Conservation (phyloP, 1,140 invertebrate genomes). For the Achatina immaculata region DNA sequence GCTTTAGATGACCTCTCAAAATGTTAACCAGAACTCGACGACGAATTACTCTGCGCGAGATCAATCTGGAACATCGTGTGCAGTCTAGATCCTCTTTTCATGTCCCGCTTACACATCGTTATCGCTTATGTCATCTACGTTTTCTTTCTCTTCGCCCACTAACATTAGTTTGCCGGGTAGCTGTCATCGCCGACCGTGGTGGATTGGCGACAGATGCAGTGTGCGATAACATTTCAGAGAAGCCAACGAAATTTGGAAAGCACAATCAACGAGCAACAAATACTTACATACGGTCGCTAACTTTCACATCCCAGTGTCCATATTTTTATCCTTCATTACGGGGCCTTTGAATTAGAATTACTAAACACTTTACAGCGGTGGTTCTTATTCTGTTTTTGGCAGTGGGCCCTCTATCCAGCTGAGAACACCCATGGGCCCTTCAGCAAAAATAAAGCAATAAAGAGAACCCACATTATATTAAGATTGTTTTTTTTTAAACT, state of each 20-base stretch:
- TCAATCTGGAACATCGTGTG: background rate
- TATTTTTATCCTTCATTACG: background rate
- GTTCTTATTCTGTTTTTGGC: too few relatives aligned
- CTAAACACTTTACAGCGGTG: too few relatives aligned
- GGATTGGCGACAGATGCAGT: background rate
- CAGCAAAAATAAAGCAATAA: too few relatives aligned
- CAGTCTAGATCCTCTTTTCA: background rate
- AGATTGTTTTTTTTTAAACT: too few relatives aligned
- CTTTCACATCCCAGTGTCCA: background rate
- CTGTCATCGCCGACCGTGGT: background rate
- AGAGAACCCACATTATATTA: too few relatives aligned
- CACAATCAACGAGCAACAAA: background rate
- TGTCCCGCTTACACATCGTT: background rate
- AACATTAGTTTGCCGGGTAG: background rate
- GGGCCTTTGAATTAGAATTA: background rate
- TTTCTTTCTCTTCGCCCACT: background rate
- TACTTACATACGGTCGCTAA: background rate
- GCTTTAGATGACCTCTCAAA: background rate
- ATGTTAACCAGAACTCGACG: too few relatives aligned
- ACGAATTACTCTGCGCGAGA: too few relatives aligned
- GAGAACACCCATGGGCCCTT: too few relatives aligned
- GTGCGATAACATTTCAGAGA: background rate
- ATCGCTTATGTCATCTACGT: background rate
- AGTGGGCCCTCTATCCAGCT: too few relatives aligned
- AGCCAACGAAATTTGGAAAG: background rate